phyloP scores from a whole-genome alignment of 2,113 vertebrate genomes.

The Bos indicus region DNA sequence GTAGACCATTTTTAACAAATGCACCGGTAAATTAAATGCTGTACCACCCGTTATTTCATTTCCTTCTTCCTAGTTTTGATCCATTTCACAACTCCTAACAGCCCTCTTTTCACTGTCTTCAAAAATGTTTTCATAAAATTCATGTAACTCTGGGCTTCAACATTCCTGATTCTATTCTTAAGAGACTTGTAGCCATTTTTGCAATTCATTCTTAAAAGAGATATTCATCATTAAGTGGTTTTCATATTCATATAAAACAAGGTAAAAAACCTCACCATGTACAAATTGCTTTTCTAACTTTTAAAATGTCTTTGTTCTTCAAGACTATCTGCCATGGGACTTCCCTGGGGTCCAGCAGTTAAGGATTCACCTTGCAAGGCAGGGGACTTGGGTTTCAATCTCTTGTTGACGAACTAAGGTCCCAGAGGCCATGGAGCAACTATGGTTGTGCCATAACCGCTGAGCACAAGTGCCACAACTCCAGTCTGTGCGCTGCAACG shows the following conservation, averaged over 20 bases:
- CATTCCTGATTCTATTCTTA: not conserved
- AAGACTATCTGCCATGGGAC: not conserved
- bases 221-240: constrained; percentile 25
- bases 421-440: not conserved
- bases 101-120: not conserved
- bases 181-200: not conserved
- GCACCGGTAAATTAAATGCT: not conserved
- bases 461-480: not conserved
- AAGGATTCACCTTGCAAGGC: not conserved
- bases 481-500: not conserved
- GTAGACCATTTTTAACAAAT: not conserved
- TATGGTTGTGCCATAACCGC: not conserved
- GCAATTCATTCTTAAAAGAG: constrained; percentile 23
- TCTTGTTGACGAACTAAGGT: not conserved
- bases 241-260: not conserved
- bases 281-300: not conserved
- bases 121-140: constrained; percentile 46
- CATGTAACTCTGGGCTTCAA: not conserved
- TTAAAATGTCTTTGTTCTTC: not conserved
- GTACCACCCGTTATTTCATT: not conserved
- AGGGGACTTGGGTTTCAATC: not conserved
- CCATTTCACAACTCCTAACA: not conserved
- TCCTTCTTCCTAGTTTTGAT: not conserved
- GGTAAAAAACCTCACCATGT: not conserved
- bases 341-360: not conserved